A percentile compares a stretch with the other conserved stretches of the same genome.
Evolutionary conservation across 1,140 invertebrate species (phyloP).

Genomic region (Myzus persicae): DNA sequence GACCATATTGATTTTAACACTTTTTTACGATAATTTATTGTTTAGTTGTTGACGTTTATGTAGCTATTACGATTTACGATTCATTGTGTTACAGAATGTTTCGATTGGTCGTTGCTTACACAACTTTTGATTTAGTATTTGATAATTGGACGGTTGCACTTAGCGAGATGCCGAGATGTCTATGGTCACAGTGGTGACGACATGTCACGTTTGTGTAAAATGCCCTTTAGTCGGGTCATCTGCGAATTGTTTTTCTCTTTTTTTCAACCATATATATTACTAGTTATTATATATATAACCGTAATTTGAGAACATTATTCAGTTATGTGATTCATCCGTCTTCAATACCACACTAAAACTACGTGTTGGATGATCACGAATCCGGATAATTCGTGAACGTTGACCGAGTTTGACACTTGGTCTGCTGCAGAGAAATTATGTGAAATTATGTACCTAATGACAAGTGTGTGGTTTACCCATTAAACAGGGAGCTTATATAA

Average conservation of each 20-base stretch:
- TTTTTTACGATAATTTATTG: neutral
- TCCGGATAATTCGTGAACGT: neutral
- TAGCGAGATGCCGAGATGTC: neutral
- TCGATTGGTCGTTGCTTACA: neutral
- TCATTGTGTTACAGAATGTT: slow-evolving; percentile 1
- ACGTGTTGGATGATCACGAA: slow-evolving; percentile 8
- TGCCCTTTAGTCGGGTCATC: slow-evolving; percentile 26
- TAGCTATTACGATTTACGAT: slow-evolving; percentile 7
- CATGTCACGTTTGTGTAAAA: slow-evolving; percentile 26
- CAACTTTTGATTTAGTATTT: neutral
- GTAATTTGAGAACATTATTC: slow-evolving; percentile 19
- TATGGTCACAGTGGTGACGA: neutral
- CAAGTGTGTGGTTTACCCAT: neutral
- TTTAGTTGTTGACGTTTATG: neutral
- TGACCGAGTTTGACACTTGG: neutral
- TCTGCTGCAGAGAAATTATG: neutral
- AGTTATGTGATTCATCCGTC: slow-evolving; percentile 16
- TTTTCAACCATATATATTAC: neutral
- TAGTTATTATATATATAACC: neutral
- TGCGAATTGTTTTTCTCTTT: neutral
- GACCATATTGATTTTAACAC: neutral
- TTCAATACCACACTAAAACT: neutral
- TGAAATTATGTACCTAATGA: slow-evolving; percentile 7
- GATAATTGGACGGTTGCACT: slow-evolving; percentile 23
- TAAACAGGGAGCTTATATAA: neutral